Percentiles rank a stretch among this genome's conserved stretches.
These are phyloP conservation scores for Ashinkailepas kermadecensis DNA, from an alignment of 2,888 invertebrate genomes.

Conservation along the genomic window DNA sequence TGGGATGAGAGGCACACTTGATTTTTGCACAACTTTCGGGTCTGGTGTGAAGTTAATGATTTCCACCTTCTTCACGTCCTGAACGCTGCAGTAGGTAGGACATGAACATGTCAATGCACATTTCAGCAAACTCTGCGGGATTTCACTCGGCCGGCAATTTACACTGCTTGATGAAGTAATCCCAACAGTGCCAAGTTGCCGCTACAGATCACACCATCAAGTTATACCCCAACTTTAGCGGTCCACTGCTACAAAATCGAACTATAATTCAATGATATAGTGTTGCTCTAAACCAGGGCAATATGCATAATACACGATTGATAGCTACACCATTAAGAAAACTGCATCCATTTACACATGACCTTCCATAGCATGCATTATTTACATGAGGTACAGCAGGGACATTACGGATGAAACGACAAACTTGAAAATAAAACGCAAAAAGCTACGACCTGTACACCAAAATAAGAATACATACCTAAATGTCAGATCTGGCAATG, in stretches of 20 bases:
- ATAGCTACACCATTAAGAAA: no score
- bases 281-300: no score
- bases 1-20: not conserved
- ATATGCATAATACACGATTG: no score
- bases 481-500: conserved; percentile 54
- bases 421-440: no score
- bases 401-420: no score
- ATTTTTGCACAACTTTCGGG: not conserved
- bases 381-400: no score
- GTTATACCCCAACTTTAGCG: not conserved
- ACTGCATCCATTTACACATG: no score
- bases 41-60: not conserved
- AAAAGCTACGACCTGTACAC: no score
- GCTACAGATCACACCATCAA: not conserved
- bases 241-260: not conserved
- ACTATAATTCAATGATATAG: no score
- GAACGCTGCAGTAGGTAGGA: not conserved
- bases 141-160: not conserved
- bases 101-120: not conserved
- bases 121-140: no score
- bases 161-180: not conserved
- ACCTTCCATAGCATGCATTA: no score
- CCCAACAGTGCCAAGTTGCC: not conserved
- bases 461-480: conserved; percentile 45
- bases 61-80: not conserved